These are phyloP conservation scores for Hycleus cichorii DNA, from an alignment of 1,140 invertebrate genomes.

Conservation along the genomic window DNA sequence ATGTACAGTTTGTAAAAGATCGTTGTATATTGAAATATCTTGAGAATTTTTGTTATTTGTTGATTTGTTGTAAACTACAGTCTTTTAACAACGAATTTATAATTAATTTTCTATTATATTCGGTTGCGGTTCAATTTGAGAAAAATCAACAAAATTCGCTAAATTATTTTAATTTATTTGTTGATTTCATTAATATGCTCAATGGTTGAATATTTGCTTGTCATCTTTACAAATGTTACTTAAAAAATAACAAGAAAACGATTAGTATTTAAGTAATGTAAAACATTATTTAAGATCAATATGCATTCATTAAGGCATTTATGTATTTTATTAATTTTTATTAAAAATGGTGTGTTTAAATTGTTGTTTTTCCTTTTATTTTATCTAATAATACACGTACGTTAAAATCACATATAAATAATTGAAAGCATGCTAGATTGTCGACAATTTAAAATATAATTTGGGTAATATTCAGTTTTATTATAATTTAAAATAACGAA, in stretches of 20 bases:
- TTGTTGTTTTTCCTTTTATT: neutral
- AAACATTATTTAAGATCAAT: conserved; percentile 16
- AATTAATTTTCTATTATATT: conserved; percentile 9
- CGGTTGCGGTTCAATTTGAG: conserved; percentile 29
- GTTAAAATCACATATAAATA: neutral
- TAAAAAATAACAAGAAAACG: conserved; percentile 17
- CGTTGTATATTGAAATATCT: conserved; percentile 15
- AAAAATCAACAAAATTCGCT: neutral
- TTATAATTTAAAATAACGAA: neutral
- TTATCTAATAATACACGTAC: too few species aligned
- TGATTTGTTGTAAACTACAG: conserved; percentile 10
- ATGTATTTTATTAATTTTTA: conserved; percentile 40
- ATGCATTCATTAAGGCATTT: conserved; percentile 37
- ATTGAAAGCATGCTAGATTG: neutral
- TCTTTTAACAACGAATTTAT: conserved; percentile 16
- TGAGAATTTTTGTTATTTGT: conserved; percentile 23
- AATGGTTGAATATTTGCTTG: conserved; percentile 17
- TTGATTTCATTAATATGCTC: conserved; percentile 19
- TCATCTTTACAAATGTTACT: conserved; percentile 5
- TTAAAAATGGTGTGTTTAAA: conserved; percentile 41
- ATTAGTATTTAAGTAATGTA: conserved; percentile 16
- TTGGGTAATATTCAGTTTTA: neutral
- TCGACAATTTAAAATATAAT: neutral
- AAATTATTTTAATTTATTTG: neutral
- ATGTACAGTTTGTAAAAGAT: conserved; percentile 17